These are phyloP conservation scores for Hermatobates lingyangjiaoensis DNA, from an alignment of 1,140 invertebrate species.

Conservation along the genomic window DNA sequence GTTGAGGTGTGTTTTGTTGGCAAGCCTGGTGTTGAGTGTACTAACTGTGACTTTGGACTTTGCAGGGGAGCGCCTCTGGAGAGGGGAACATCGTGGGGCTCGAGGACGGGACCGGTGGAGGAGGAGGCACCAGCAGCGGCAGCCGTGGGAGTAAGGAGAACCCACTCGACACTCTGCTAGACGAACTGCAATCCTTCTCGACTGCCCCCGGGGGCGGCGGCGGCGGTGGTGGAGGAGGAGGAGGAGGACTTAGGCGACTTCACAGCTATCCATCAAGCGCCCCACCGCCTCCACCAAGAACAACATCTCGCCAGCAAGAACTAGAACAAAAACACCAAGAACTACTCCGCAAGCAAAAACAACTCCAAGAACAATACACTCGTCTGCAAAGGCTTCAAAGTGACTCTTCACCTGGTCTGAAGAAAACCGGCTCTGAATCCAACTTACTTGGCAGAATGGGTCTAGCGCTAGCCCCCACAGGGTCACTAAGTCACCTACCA, in stretches of 20 bases:
- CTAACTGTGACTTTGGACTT: constrained; percentile 14
- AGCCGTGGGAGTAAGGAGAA: constrained; percentile 59
- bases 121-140: constrained; percentile 34
- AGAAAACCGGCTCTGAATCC: constrained; percentile 76
- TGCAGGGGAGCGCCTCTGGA: constrained; percentile 3
- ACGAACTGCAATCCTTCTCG: constrained; percentile 72
- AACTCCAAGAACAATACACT: constrained; percentile 73
- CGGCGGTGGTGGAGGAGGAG: constrained; percentile 3
- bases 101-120: constrained; percentile 27
- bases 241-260: constrained; percentile 39
- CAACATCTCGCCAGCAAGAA: constrained; percentile 55
- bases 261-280: constrained; percentile 55
- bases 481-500: constrained; percentile 37
- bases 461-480: constrained; percentile 35
- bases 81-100: constrained; percentile 5
- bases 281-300: constrained; percentile 68
- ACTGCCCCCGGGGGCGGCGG: constrained; percentile 14
- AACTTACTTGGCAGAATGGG: constrained; percentile 73
- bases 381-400: constrained; percentile 56
- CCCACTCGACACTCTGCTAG: constrained; percentile 87
- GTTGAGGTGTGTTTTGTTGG: too few relatives aligned
- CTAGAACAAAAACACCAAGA: constrained; percentile 72
- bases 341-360: constrained; percentile 61
- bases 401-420: constrained; percentile 35
- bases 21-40: constrained; percentile 10